Percentiles rank a stretch among this genome's conserved stretches.
Conservation (phyloP, 2,888 invertebrate genomes). For the Phyllotreta cruciferae region DNA sequence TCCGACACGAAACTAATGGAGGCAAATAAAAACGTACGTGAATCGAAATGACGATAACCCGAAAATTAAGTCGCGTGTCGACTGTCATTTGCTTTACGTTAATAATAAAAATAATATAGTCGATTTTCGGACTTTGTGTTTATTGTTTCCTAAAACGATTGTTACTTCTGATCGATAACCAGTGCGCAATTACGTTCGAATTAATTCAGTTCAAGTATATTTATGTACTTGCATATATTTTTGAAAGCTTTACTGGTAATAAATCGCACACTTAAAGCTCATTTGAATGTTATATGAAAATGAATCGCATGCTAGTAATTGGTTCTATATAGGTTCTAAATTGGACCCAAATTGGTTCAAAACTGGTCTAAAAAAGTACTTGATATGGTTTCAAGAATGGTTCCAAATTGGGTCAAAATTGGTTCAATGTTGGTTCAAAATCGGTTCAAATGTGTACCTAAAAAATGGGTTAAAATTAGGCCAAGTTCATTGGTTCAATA, state of each 20-base stretch:
- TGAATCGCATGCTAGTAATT: too few relatives aligned
- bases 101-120: slow-evolving; percentile 16
- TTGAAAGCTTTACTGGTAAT: background rate
- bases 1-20: slow-evolving; percentile 1
- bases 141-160: slow-evolving; percentile 3
- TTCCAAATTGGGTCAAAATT: too few relatives aligned
- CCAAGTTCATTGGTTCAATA: too few relatives aligned
- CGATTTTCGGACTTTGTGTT: slow-evolving; percentile 12
- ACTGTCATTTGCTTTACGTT: slow-evolving; percentile 18
- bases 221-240: background rate
- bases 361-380: too few relatives aligned
- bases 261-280: background rate
- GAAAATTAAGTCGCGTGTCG: slow-evolving; percentile 19
- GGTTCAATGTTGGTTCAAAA: too few relatives aligned
- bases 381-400: too few relatives aligned
- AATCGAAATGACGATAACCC: slow-evolving; percentile 6
- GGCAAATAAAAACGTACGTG: slow-evolving; percentile 1
- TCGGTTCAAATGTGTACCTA: too few relatives aligned
- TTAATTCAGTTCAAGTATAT: background rate
- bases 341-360: too few relatives aligned
- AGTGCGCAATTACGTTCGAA: background rate
- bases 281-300: too few relatives aligned
- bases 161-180: slow-evolving; percentile 1
- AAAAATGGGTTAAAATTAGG: too few relatives aligned
- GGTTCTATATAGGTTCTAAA: too few relatives aligned